Evolutionary conservation across 2,888 invertebrate genomes (phyloP).

Genomic region (Ochropleura leucogaster): DNA sequence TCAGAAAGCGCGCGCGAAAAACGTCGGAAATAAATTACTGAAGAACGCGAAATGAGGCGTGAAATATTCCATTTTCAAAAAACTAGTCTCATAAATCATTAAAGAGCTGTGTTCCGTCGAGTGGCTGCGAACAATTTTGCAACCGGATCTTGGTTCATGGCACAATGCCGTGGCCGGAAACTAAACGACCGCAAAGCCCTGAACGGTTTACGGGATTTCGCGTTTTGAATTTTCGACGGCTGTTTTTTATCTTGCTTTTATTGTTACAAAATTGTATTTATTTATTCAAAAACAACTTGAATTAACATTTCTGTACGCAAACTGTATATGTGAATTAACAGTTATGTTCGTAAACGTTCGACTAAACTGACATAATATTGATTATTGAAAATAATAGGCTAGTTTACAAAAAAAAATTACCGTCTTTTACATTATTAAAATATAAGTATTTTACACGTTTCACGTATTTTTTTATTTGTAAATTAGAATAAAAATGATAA

Average conservation of each 20-base stretch:
- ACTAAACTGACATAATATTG: too few species aligned
- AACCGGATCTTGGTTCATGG: slow-evolving; percentile 12
- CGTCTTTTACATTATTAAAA: too few species aligned
- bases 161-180: slow-evolving; percentile 52
- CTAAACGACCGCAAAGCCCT: slow-evolving; percentile 18
- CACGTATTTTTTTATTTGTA: too few species aligned
- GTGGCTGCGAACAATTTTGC: slow-evolving; percentile 26
- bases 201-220: slow-evolving; percentile 17
- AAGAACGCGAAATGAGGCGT: slow-evolving; percentile 10
- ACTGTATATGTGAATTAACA: too few species aligned
- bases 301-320: too few species aligned
- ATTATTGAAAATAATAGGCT: too few species aligned
- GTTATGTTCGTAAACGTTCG: too few species aligned
- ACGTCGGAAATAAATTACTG: slow-evolving; percentile 3
- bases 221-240: slow-evolving; percentile 23
- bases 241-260: slow-evolving; percentile 7
- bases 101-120: slow-evolving; percentile 16
- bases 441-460: too few species aligned
- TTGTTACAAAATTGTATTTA: not conserved
- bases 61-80: slow-evolving; percentile 33
- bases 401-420: too few species aligned
- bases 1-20: not conserved
- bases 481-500: too few species aligned
- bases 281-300: too few species aligned
- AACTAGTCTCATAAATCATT: slow-evolving; percentile 48